These are phyloP conservation scores for Protobothrops mucrosquamatus DNA, from an alignment of 2,113 vertebrate genomes.

Conservation along the genomic window DNA sequence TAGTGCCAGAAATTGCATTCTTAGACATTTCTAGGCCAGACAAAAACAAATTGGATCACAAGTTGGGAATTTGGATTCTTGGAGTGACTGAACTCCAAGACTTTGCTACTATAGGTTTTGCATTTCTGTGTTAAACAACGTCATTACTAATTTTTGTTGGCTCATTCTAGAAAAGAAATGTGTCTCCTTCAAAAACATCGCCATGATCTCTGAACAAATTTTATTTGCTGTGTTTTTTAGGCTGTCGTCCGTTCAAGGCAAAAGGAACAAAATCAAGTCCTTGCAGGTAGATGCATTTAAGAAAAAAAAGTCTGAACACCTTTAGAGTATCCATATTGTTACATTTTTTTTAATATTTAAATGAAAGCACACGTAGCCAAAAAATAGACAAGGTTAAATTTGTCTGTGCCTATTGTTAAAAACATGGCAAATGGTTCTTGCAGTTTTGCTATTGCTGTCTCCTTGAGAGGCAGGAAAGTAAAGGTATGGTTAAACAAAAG, in stretches of 20 bases:
- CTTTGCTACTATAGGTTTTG: background rate
- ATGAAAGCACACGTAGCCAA: background rate
- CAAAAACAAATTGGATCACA: background rate
- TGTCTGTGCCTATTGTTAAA: background rate
- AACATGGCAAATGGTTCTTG: background rate
- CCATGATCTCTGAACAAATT: background rate
- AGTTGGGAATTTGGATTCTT: background rate
- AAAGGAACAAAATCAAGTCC: too few relatives aligned
- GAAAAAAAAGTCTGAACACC: background rate
- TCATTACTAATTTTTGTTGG: background rate
- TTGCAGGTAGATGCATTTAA: background rate
- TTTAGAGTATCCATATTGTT: background rate
- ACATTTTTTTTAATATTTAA: background rate
- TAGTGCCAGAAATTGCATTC: background rate
- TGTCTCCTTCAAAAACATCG: background rate
- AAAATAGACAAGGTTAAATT: background rate
- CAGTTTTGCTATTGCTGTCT: background rate
- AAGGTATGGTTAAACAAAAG: background rate
- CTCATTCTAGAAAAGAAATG: background rate
- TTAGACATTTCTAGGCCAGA: background rate
- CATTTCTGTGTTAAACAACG: background rate
- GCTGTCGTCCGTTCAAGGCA: background rate
- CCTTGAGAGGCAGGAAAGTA: background rate
- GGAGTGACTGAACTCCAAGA: background rate
- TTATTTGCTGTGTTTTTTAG: background rate